Conservation (phyloP, 2,888 invertebrate genomes). For the Eupithecia inturbata region DNA sequence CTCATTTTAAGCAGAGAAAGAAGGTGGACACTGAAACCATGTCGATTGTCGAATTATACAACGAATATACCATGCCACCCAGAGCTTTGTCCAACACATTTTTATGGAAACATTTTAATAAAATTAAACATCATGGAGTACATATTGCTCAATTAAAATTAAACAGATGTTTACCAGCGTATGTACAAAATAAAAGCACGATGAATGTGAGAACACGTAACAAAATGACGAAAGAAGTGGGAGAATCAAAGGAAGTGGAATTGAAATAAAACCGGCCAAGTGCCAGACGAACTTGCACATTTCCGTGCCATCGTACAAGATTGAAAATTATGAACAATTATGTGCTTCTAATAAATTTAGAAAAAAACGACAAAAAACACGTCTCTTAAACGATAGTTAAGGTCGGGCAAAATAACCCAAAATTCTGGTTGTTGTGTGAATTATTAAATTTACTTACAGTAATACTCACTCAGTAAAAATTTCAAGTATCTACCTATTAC, state of each 20-base stretch:
- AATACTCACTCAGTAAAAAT: no score
- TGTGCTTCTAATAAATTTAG: neutral
- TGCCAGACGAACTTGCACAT: neutral
- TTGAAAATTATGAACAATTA: no score
- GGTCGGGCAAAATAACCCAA: neutral
- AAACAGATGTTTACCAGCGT: neutral
- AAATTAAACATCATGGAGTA: neutral
- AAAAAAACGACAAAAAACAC: neutral
- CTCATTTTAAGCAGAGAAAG: neutral
- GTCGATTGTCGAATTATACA: neutral
- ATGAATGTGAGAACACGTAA: constrained; percentile 1
- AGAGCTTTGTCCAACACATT: neutral
- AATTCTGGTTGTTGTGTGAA: neutral
- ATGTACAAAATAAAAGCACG: neutral
- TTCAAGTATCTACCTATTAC: no score
- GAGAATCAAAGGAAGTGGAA: neutral
- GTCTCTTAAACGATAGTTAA: neutral
- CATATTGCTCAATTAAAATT: neutral
- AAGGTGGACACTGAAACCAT: neutral
- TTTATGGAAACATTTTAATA: neutral
- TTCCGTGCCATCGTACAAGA: no score
- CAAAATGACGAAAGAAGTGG: neutral
- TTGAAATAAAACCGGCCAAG: neutral
- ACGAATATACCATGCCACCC: neutral
- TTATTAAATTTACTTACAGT: neutral